Percentiles rank a stretch among this genome's conserved stretches.
phyloP scores from a whole-genome alignment of 2,797 vertebrate genomes.

The Luscinia megarhynchos region DNA sequence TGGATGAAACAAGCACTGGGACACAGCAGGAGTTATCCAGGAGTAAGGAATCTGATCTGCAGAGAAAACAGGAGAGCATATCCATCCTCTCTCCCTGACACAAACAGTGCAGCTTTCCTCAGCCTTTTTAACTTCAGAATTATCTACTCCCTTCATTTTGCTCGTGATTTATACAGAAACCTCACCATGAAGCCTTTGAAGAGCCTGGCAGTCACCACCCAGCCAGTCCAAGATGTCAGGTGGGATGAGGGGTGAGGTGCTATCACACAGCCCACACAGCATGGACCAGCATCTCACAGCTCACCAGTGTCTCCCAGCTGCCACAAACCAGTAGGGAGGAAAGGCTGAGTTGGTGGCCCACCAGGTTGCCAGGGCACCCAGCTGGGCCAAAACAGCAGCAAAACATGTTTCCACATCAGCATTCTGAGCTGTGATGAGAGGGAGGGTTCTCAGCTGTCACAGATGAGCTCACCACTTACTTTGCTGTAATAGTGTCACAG shows the following conservation, averaged over 20 bases:
- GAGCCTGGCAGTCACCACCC: not conserved
- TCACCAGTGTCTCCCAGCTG: not conserved
- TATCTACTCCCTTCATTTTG: not conserved
- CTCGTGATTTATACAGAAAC: not conserved
- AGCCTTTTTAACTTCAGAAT: not conserved
- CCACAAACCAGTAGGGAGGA: not conserved
- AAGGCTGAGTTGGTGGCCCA: not conserved
- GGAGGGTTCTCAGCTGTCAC: not conserved
- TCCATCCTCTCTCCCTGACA: not conserved
- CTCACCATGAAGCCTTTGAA: not conserved
- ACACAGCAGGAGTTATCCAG: not conserved
- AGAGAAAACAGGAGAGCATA: not conserved
- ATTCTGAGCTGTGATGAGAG: not conserved
- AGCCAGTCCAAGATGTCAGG: rapidly evolving
- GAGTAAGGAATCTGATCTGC: not conserved
- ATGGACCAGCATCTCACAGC: not conserved
- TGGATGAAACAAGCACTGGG: not conserved
- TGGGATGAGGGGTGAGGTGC: not conserved
- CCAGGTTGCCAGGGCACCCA: not conserved
- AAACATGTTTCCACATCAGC: rapidly evolving
- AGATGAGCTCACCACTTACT: not conserved
- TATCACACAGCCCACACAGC: rapidly evolving
- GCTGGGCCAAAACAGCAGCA: not conserved
- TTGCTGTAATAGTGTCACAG: not conserved
- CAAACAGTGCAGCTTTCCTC: not conserved